Evolutionary conservation across 1,140 invertebrate species (phyloP).

Genomic region (Cherax quadricarinatus): DNA sequence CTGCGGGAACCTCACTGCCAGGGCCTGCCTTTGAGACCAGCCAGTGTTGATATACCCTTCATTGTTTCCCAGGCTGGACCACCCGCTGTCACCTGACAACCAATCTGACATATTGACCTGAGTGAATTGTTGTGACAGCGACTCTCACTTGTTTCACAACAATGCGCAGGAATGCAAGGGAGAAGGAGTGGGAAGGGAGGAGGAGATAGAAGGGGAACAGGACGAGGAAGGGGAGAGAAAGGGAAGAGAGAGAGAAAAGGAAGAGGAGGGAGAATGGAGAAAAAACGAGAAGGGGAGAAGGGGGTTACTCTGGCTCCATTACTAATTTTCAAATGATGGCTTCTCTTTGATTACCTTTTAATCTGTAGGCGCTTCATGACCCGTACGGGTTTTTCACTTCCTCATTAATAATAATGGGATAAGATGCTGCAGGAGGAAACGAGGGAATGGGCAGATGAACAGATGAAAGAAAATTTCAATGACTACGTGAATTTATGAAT

Average conservation of each 20-base stretch:
- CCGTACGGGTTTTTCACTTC: too few species aligned
- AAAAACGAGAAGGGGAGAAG: not conserved
- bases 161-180: not conserved
- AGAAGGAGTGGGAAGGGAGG: not conserved
- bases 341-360: too few species aligned
- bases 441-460: too few species aligned
- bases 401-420: too few species aligned
- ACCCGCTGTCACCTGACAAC: constrained; percentile 4
- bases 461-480: too few species aligned
- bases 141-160: constrained; percentile 23
- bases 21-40: not conserved
- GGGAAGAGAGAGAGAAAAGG: not conserved
- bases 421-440: too few species aligned
- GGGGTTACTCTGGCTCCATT: not conserved
- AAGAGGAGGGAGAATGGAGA: not conserved
- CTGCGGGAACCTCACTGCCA: too few species aligned
- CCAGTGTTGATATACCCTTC: not conserved
- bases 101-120: constrained; percentile 12
- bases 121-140: not conserved
- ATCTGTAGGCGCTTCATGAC: too few species aligned
- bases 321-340: too few species aligned
- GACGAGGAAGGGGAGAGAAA: not conserved
- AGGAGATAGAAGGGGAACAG: not conserved
- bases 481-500: too few species aligned
- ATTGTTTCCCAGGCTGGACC: not conserved